Percentiles rank a stretch among this genome's conserved stretches.
These are phyloP conservation scores for Cebus imitator DNA, from an alignment of 2,113 vertebrate species.

Conservation along the genomic window DNA sequence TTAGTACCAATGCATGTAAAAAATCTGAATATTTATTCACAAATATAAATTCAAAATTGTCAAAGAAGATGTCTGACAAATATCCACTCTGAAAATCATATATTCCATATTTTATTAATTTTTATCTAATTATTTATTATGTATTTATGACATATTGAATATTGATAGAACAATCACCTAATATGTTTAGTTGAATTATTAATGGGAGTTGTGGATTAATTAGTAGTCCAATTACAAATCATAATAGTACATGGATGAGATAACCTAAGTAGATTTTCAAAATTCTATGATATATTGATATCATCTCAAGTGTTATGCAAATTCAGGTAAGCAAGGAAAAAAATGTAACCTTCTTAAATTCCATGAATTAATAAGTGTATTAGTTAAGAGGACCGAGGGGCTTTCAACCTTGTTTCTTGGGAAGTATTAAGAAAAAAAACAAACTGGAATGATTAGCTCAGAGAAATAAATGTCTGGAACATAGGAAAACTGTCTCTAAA, in stretches of 20 bases:
- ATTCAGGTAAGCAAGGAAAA: neutral
- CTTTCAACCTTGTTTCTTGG: neutral
- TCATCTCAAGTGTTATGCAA: neutral
- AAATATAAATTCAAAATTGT: neutral
- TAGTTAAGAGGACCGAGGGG: neutral
- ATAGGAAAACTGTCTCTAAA: neutral
- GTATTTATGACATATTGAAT: neutral
- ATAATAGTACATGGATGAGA: neutral
- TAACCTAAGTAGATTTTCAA: neutral
- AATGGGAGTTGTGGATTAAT: neutral
- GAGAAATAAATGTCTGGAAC: neutral
- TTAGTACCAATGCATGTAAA: neutral
- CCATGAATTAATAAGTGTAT: neutral
- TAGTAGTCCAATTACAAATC: neutral
- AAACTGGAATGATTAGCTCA: neutral
- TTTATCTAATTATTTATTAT: neutral
- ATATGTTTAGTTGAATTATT: neutral
- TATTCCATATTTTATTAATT: neutral
- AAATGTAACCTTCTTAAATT: neutral
- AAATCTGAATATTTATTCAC: neutral
- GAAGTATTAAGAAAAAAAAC: neutral
- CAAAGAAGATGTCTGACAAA: neutral
- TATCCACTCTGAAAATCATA: neutral
- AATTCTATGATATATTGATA: neutral
- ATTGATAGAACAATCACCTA: neutral